A percentile compares a stretch with the other conserved stretches of the same genome.
Conservation (phyloP, 2,113 vertebrate species). For the Ceyx cyanopectus region DNA sequence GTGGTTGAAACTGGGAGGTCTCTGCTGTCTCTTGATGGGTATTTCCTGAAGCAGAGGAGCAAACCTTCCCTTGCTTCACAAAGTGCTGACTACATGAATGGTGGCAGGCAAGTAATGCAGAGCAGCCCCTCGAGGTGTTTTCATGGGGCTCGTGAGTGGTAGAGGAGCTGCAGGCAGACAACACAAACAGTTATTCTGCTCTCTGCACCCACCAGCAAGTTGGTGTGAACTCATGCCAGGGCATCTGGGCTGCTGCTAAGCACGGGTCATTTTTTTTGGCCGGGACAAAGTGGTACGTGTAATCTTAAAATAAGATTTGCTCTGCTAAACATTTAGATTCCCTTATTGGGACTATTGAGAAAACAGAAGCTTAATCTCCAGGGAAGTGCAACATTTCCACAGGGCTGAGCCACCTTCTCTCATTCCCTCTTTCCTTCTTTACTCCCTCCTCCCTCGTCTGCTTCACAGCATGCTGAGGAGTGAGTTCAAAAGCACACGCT, state of each 20-base stretch:
- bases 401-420: not conserved
- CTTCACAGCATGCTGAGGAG: not conserved
- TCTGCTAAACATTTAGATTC: not conserved
- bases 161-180: not conserved
- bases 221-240: not conserved
- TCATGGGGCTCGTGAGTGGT: not conserved
- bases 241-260: not conserved
- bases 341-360: not conserved
- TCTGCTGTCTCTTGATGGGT: not conserved
- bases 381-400: not conserved
- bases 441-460: not conserved
- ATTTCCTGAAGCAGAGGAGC: not conserved
- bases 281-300: not conserved
- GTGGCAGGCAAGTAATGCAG: not conserved
- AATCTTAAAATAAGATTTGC: conserved; percentile 7
- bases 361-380: conserved; percentile 26
- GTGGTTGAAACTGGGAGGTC: not conserved
- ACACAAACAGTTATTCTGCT: not conserved
- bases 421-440: not conserved
- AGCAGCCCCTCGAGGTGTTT: not conserved
- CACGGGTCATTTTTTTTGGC: not conserved
- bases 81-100: fast-evolving
- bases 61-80: not conserved
- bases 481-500: not conserved
- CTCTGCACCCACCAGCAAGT: not conserved